Conservation (phyloP, 2,113 vertebrate species). For the Nothobranchius kuhntae region DNA sequence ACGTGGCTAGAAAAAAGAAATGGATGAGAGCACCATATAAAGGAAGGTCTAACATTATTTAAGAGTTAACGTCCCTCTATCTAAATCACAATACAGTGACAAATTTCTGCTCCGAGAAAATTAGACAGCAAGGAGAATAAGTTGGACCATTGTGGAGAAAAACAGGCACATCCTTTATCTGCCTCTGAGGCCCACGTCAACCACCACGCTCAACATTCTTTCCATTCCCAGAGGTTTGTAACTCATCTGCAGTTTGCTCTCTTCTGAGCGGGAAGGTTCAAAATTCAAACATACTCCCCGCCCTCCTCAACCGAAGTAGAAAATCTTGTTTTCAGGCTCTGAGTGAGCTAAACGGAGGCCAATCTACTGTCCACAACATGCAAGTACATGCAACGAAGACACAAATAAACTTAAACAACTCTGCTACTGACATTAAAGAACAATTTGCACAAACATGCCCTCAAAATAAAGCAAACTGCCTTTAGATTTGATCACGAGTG, state of each 20-base stretch:
- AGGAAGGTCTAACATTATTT: background rate
- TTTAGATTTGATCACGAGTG: background rate
- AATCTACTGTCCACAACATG: background rate
- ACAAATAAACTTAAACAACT: background rate
- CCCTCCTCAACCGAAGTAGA: slow-evolving; percentile 46
- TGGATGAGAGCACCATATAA: background rate
- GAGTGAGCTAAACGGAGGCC: background rate
- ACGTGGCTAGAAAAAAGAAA: slow-evolving; percentile 6
- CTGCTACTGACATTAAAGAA: too few species aligned
- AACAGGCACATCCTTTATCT: slow-evolving; percentile 63
- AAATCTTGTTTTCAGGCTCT: slow-evolving; percentile 31
- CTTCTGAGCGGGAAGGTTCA: slow-evolving; percentile 69
- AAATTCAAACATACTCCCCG: slow-evolving; percentile 65
- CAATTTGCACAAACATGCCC: too few species aligned
- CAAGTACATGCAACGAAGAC: background rate
- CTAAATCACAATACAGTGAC: slow-evolving; percentile 31
- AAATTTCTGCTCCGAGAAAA: slow-evolving; percentile 25
- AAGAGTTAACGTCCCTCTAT: slow-evolving; percentile 15
- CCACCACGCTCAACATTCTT: slow-evolving; percentile 68
- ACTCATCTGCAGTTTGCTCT: slow-evolving; percentile 45
- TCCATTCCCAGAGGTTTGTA: slow-evolving; percentile 56
- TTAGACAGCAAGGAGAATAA: slow-evolving; percentile 23
- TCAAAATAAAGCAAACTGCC: too few species aligned
- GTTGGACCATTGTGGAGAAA: slow-evolving; percentile 32
- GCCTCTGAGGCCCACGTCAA: slow-evolving; percentile 29